Percentiles rank a stretch among this genome's conserved stretches.
Conservation (phyloP, 2,113 vertebrate species). For the Platycercus adscitus region DNA sequence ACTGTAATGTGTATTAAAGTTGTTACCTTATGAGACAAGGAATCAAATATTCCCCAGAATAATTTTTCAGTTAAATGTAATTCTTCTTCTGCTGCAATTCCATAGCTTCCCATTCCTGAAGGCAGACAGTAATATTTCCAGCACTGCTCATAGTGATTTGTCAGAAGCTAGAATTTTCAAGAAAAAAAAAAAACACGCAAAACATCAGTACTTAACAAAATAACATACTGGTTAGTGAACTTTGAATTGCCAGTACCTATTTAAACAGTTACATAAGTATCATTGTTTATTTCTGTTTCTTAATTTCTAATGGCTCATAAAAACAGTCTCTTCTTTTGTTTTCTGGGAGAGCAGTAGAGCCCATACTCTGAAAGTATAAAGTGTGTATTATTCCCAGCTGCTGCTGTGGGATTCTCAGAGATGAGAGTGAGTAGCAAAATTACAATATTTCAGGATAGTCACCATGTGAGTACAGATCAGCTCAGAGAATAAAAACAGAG, state of each 20-base stretch:
- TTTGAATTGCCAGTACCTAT: not conserved
- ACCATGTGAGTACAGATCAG: not conserved
- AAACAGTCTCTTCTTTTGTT: not conserved
- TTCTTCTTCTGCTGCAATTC: conserved; percentile 93
- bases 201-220: not conserved
- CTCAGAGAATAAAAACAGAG: not conserved
- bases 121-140: conserved; percentile 99
- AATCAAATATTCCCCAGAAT: conserved; percentile 99
- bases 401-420: not conserved
- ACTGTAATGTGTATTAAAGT: not conserved
- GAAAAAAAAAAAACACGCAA: not conserved
- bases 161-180: conserved; percentile 85
- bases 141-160: conserved; percentile 96
- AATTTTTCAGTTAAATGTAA: conserved; percentile 96
- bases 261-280: not conserved
- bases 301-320: not conserved
- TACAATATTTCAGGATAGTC: not conserved
- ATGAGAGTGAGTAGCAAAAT: not conserved
- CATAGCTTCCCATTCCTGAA: conserved; percentile 92
- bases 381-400: not conserved
- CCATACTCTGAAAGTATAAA: not conserved
- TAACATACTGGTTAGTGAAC: not conserved
- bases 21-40: conserved; percentile 92
- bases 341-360: not conserved
- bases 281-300: not conserved